Conservation (phyloP, 2,113 vertebrate genomes). For the Pholis gunnellus region DNA sequence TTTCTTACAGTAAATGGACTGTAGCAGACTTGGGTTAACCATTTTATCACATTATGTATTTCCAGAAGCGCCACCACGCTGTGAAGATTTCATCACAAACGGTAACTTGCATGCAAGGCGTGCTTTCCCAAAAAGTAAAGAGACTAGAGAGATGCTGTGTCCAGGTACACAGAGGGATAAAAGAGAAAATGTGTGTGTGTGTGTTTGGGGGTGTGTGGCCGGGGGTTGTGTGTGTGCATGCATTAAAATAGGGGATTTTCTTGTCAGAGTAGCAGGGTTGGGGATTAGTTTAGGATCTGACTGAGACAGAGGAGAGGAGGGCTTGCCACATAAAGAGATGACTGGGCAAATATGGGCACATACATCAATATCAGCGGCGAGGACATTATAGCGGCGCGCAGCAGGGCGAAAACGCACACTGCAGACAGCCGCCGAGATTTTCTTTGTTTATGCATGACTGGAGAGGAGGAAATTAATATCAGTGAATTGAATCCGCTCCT, state of each 20-base stretch:
- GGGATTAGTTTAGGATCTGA: conserved; percentile 86
- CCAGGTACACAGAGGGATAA: conserved; percentile 64
- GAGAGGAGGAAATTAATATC: conserved; percentile 81
- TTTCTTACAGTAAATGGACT: conserved; percentile 68
- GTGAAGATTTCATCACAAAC: conserved; percentile 45
- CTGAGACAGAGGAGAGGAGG: conserved; percentile 80
- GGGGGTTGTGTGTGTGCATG: conserved; percentile 78
- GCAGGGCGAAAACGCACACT: conserved; percentile 59
- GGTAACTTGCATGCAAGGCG: conserved; percentile 7
- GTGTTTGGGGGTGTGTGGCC: conserved; percentile 33
- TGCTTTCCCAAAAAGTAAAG: conserved; percentile 36
- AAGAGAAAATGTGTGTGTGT: conserved; percentile 33
- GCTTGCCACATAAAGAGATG: conserved; percentile 84
- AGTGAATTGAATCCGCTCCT: conserved; percentile 81
- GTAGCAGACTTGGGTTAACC: conserved; percentile 56
- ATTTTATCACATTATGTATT: conserved; percentile 48
- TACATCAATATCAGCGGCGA: conserved; percentile 77
- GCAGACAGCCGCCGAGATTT: conserved; percentile 66
- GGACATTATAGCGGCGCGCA: conserved; percentile 67
- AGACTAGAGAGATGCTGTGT: conserved; percentile 40
- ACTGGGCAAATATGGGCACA: conserved; percentile 80
- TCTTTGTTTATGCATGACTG: conserved; percentile 80
- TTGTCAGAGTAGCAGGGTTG: conserved; percentile 83
- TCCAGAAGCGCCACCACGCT: conserved; percentile 35
- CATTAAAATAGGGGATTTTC: conserved; percentile 87